Evolutionary conservation across 2,113 vertebrate genomes (phyloP).

Genomic region (Merops nubicus): DNA sequence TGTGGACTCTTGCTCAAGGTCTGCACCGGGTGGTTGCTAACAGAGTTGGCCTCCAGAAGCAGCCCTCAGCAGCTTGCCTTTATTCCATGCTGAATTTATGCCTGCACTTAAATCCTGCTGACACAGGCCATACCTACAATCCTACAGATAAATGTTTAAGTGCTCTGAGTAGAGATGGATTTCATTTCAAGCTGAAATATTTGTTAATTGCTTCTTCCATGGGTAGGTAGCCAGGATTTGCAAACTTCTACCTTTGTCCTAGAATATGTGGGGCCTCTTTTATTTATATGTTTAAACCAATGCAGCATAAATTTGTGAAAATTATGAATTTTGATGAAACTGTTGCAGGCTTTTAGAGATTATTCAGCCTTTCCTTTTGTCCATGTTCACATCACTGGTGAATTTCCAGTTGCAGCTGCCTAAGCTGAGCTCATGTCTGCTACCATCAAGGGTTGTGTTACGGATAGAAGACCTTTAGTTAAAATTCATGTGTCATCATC

Average conservation of each 20-base stretch:
- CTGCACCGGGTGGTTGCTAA: background rate
- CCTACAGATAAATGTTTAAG: background rate
- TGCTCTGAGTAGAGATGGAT: background rate
- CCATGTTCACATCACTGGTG: background rate
- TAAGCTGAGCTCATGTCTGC: background rate
- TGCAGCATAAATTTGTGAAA: background rate
- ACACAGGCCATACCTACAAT: background rate
- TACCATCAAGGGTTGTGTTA: background rate
- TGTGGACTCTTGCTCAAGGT: background rate
- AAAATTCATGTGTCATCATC: background rate
- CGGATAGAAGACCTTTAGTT: background rate
- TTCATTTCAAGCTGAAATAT: constrained; percentile 24
- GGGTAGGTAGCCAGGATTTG: background rate
- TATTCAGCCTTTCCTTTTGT: background rate
- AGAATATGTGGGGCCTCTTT: background rate
- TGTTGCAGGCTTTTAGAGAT: background rate
- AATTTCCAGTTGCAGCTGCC: background rate
- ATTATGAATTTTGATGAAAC: background rate
- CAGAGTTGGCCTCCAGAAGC: background rate
- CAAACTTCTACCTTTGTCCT: background rate
- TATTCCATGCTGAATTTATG: background rate
- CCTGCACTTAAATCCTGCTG: background rate
- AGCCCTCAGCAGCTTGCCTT: background rate
- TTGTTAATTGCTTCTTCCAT: background rate
- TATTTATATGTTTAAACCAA: background rate